A percentile compares a stretch with the other conserved stretches of the same genome.
These are phyloP conservation scores for Ictidomys tridecemlineatus DNA, from an alignment of 2,113 vertebrate genomes.

Conservation along the genomic window DNA sequence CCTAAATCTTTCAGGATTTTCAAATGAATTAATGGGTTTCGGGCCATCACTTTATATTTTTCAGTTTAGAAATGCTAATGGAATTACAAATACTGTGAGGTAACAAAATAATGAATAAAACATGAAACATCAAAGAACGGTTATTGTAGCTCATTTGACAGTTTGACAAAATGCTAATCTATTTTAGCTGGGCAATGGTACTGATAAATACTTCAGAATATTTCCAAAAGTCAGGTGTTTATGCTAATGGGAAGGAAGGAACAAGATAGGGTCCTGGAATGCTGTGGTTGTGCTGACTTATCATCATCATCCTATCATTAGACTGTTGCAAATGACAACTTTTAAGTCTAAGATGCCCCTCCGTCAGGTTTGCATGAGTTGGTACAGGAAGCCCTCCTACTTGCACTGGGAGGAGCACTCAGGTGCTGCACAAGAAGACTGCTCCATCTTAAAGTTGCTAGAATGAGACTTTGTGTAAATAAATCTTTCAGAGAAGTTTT, in stretches of 20 bases:
- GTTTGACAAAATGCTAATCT: slow-evolving; percentile 13
- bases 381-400: neutral
- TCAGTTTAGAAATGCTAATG: slow-evolving; percentile 52
- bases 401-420: rapidly evolving
- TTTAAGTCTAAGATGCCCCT: neutral
- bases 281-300: neutral
- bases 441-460: neutral
- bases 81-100: slow-evolving; percentile 61
- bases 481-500: neutral
- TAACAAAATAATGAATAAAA: slow-evolving; percentile 66
- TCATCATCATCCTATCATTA: neutral
- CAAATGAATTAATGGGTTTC: slow-evolving; percentile 35
- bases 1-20: slow-evolving; percentile 22
- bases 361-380: rapidly evolving
- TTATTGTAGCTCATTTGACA: slow-evolving; percentile 27
- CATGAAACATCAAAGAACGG: slow-evolving; percentile 59
- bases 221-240: neutral
- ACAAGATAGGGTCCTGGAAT: neutral
- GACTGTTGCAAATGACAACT: neutral
- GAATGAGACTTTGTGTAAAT: neutral
- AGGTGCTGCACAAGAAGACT: neutral
- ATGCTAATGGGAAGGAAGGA: neutral
- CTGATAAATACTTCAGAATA: neutral
- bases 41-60: neutral
- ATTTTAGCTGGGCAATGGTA: neutral